Base-by-base conservation (phyloP, 37 sponge, comb jelly and placozoan species). In the Petrosia ficiformis region DNA sequence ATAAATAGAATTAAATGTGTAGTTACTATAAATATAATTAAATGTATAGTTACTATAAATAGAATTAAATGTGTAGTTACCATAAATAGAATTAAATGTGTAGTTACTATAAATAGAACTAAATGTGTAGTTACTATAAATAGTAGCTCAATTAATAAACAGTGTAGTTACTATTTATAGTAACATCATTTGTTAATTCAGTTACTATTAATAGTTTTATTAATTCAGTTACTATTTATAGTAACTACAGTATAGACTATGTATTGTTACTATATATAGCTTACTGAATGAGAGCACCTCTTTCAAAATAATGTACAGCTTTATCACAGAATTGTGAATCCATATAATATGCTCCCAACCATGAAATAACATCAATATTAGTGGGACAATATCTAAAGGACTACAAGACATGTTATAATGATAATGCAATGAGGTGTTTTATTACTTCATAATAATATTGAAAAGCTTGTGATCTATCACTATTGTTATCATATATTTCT, bases 261-360 rank as follows among this genome's bases (percentile, higher is more conserved):
- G 70, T 68, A 21, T 5, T n/a, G n/a, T n/a, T 30, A 19, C 73
- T 72, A 32, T 34, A n/a, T 42, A 35, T 42, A 24, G 52, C 90
- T 80, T 39, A 89, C 86, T 94, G 93, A 31, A 97, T 89, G 6
- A 84, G 79, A 2, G 95, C 81, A 26, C 95, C 98, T 22, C 80
- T 79, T 52, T 94, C 98, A 85, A 97, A 97, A 73, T 84, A 97
- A 3, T 79, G 79, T 4, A 92, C 86, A 1, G 98, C 98, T 70
- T 94, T 97, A 82, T 97, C 98, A 59, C 65, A 72, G 76, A 84
- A 94, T 67, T 92, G 95, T 6, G 95, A 89, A 35, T 94, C 98
- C 79, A 94, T 91, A 75, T 94, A 94, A 71, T 91, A 97, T 21
- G 95, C 93, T 10, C 98, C 98, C 56, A 97, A 83, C 98, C 98